Conservation (phyloP, 2,888 invertebrate genomes). For the Mactromeris polynyma region DNA sequence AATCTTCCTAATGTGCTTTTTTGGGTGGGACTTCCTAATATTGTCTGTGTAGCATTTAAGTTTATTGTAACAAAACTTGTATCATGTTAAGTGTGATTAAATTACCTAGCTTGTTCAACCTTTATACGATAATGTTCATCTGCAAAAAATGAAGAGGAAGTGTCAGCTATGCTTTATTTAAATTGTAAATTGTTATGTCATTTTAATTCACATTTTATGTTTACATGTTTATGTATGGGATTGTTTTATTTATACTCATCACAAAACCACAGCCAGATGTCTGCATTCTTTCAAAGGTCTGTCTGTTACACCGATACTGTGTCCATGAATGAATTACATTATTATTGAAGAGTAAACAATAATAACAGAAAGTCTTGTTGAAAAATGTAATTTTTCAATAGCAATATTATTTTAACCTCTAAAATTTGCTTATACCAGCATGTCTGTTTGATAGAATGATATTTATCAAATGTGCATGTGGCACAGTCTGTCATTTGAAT, state of each 20-base stretch:
- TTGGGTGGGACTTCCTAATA: not conserved
- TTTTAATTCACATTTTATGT: slow-evolving; percentile 4
- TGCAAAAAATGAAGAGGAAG: not conserved
- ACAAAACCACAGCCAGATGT: not conserved
- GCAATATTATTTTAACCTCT: not conserved
- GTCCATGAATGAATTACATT: not conserved
- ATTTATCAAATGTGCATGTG: not conserved
- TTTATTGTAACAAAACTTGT: not conserved
- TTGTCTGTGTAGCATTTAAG: not conserved
- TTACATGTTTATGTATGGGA: not conserved
- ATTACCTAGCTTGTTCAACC: not conserved
- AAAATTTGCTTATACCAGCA: not conserved
- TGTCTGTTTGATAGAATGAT: not conserved
- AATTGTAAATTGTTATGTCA: not conserved
- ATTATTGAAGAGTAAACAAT: not conserved
- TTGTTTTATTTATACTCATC: not conserved
- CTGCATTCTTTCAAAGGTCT: not conserved
- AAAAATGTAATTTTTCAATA: not conserved
- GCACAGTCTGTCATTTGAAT: not conserved
- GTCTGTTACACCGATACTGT: not conserved
- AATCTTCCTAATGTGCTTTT: too few relatives aligned
- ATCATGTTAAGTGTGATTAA: not conserved
- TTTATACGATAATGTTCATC: too few relatives aligned
- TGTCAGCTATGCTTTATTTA: not conserved
- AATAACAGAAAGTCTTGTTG: too few relatives aligned